Evolutionary conservation across 2,797 vertebrate species (phyloP), one percentile per base, ranked within the genome.

Genomic region (Simalia tracyae): DNA sequence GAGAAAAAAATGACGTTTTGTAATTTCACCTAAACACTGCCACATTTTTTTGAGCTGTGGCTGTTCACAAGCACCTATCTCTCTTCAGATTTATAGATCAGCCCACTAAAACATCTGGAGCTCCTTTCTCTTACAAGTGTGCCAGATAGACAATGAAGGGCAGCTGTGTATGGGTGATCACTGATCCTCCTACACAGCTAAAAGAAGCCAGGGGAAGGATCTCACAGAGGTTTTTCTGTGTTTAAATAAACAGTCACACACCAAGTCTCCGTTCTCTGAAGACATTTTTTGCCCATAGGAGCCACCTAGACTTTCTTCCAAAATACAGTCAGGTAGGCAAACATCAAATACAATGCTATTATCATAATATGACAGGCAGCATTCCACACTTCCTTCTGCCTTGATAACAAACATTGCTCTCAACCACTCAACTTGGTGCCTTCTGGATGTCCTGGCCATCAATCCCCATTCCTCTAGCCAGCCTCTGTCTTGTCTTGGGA

Each of bases 181-280:
- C 63, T 28, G 9, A 63, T 64, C n/a, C 54, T 42, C 14, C 5
- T 84, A 22, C 12, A 6, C 3, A 86, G n/a, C 36, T 68, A 66
- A 94, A 96, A 93, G 95, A 96, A 95, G 92, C 92, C 84, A 92
- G 26, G 14, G 91, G 60, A 86, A 54, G 1, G 2, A 81, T 86
- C 14, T 61, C 57, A 76, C 63, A 86, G 26, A 31, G 31, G 28
- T 11, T 26, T 87, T 42, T 28, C 66, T 72, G 24, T 60, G 56
- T 76, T 59, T 61, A 24, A 81, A 84, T 76, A 85, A 76, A 28
- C n/a, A 26, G 68, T 50, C 14, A 46, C 15, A 36, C 7, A 26
- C n/a, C 5, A 42, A 12, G 26, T 26, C 68, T 60, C 12, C 63
- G 54, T 60, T 59, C 89, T 54, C 60, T 6, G 6, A 59, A 46